phyloP scores from a whole-genome alignment of 2,888 invertebrate species.

The Ophion ventricosus region DNA sequence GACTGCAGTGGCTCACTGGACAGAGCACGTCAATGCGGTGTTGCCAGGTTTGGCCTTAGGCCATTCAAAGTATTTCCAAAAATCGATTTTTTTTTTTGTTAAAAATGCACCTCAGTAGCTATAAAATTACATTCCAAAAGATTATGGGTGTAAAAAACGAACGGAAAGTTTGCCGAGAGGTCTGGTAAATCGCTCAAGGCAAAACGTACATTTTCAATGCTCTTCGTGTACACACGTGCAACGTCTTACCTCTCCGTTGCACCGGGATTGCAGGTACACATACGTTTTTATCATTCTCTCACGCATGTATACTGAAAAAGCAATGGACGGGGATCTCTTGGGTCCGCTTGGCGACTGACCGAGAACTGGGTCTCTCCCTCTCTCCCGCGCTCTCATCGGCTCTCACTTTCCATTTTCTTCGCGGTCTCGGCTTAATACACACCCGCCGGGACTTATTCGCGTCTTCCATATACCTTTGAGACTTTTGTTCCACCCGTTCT shows the following conservation, averaged over 20 bases:
- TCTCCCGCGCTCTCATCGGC: constrained; percentile 35
- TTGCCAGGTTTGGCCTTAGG: too few species aligned
- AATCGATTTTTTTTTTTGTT: too few species aligned
- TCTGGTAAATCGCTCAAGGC: constrained; percentile 38
- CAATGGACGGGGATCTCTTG: constrained; percentile 43
- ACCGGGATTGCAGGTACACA: constrained; percentile 58
- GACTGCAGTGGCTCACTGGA: too few species aligned
- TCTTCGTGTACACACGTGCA: constrained; percentile 13
- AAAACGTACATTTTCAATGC: constrained; percentile 28
- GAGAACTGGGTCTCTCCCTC: constrained; percentile 63
- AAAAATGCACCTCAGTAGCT: too few species aligned
- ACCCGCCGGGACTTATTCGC: constrained; percentile 23
- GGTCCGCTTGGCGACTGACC: constrained; percentile 59
- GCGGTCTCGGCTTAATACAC: constrained; percentile 55
- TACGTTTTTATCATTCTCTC: constrained; percentile 45
- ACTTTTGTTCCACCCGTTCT: constrained; percentile 20
- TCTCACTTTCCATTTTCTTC: constrained; percentile 64
- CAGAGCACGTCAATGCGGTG: too few species aligned
- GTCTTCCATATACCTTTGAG: neutral
- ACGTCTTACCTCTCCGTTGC: constrained; percentile 38
- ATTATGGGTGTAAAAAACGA: too few species aligned
- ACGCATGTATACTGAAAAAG: constrained; percentile 41
- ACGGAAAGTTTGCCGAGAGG: constrained; percentile 30
- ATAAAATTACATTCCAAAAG: too few species aligned
- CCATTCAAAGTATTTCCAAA: too few species aligned